Evolutionary conservation across 2,797 vertebrate genomes (phyloP), one percentile per base, ranked within the genome.

Genomic region (Pseudochaenichthys georgianus): DNA sequence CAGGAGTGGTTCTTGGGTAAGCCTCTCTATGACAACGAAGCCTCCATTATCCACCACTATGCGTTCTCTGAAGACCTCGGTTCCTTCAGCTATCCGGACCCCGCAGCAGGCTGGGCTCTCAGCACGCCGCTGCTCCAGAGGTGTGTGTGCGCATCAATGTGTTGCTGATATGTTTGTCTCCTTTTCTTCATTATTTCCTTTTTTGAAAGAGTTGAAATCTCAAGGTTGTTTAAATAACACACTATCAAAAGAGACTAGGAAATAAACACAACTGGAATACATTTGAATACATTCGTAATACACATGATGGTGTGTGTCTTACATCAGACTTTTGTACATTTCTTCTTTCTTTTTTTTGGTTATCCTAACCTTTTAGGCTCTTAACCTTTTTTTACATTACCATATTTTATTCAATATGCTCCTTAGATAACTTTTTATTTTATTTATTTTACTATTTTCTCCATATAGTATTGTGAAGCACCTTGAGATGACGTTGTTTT

Each of bases 11-110:
- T 98, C 94, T 92, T 98, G 88, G 97, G 97, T 64, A 97, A 95
- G 91, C 89, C 90, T 38, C 91, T 98, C 68, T 82, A 96, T 75
- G 97, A 99, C 81, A 93, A 94, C 70, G 95, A 96, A 80, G 95
- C 96, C 54, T 97, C 96, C 61, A 97, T 99, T 88, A 96, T 98
- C 86, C 97, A 98, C 92, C 97, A 98, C 92, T 98, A 97, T n/a
- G 96, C 96, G 80, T 98, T 98, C 92, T 96, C 96, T 55, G 96
- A 98, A 90, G 95, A 98, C 83, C 96, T 96, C 74, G 48, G 82
- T 17, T 87, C 88, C 78, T 98, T 99, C 79, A 95, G 94, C 81
- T 99, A 96, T 90, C 97, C 97, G n/a, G 97, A 98, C 87, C 96
- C 97, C 68, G 94, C 95, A 75, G 97, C 96, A 65, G 96, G 97